Evolutionary conservation across 2,888 invertebrate species (phyloP).

Genomic region (Erebia palarica): DNA sequence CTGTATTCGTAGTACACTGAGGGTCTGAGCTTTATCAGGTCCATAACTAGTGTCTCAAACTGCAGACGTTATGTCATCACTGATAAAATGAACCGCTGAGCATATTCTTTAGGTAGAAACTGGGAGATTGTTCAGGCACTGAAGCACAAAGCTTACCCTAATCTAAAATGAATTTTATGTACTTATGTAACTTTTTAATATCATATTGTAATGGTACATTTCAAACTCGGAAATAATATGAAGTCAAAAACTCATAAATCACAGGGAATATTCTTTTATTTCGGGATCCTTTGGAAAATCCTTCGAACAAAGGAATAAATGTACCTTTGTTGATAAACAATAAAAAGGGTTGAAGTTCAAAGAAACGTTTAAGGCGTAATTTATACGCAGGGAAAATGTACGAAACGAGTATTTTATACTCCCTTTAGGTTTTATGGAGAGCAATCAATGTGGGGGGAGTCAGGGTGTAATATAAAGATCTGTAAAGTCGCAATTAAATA

Average conservation of each 20-base stretch:
- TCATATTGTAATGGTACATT: neutral
- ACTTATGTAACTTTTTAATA: neutral
- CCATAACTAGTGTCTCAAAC: too few relatives aligned
- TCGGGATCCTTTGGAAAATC: conserved; percentile 17
- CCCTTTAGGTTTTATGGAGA: conserved; percentile 17
- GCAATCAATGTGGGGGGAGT: conserved; percentile 14
- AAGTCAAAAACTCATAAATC: conserved; percentile 24
- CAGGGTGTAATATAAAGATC: neutral
- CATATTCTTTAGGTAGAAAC: too few relatives aligned
- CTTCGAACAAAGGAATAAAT: conserved; percentile 28
- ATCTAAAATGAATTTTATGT: too few relatives aligned
- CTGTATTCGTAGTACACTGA: too few relatives aligned
- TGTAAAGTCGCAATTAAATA: conserved; percentile 6
- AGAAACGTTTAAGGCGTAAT: conserved; percentile 35
- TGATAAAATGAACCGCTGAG: too few relatives aligned
- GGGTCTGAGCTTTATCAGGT: too few relatives aligned
- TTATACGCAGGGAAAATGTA: conserved; percentile 28
- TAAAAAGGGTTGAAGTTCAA: conserved; percentile 36
- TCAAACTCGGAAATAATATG: conserved; percentile 9
- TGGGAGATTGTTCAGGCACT: too few relatives aligned
- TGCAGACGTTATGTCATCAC: too few relatives aligned
- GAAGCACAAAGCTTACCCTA: too few relatives aligned
- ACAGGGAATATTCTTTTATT: conserved; percentile 25
- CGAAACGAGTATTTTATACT: conserved; percentile 21
- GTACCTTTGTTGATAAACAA: conserved; percentile 33